Base-by-base conservation (phyloP, 2,888 invertebrate species). In the Heliconius ismenius region DNA sequence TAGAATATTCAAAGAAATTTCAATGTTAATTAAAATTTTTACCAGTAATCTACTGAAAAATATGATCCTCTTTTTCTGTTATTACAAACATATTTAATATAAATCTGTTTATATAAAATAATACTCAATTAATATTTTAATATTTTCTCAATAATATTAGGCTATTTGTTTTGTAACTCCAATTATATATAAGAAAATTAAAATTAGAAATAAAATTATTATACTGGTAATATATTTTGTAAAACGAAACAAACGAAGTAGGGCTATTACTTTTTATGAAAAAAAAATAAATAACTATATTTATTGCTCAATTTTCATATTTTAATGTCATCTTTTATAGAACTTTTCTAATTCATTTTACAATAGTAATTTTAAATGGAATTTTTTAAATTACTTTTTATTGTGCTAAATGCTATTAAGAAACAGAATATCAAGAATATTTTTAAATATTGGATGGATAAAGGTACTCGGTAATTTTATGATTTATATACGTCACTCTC, bases 251-350 rank as follows among this genome's bases (percentile, higher is more conserved):
- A 58, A 58, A 70, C 36, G 58, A 70, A 70, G 24, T 70, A 69
- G 69, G 28, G 21, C 26, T 26, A 68, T 68, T 68, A 54, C 18
- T 26, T 43, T 60, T 62, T 13, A 73, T 43, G n/a, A 2, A 18
- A 3, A 43, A 65, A 72, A 67, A 68, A 26, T 65, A 60, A 43
- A 28, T 39, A 49, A 78, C 68, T 78, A 76, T 77, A 73, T 77
- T 74, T 73, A 76, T 73, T 79, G 79, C 78, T 79, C 79, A 79
- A 79, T 75, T 73, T 75, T 62, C 72, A 67, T 65, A 24, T 74
- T 36, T 58, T 64, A 32, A 64, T 58, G 43, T 72, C 72, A 65
- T 11, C 28, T 68, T 77, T 72, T 69, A 63, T 76, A 70, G 32
- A 70, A 39, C 4, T 63, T 63, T 63, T 67, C 13, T 54, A 70